phyloP scores from a whole-genome alignment of 2,113 vertebrate genomes.

The Sula dactylatra region DNA sequence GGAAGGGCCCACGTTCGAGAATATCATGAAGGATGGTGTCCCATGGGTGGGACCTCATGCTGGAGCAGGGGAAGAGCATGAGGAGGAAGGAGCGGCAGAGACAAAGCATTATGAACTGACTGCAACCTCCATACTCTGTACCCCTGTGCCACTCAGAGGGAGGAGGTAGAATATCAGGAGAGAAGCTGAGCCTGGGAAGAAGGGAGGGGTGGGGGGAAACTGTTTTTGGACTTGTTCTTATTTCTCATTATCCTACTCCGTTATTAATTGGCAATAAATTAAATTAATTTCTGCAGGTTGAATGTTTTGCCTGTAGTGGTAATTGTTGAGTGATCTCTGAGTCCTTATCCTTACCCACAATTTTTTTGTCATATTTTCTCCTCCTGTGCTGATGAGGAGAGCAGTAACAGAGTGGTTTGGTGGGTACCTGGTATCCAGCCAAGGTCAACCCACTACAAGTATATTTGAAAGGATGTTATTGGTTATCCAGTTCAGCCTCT shows the following conservation, averaged over 20 bases:
- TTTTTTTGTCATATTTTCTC: not conserved
- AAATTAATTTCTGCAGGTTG: not conserved
- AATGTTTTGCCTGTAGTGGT: not conserved
- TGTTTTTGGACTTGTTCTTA: not conserved
- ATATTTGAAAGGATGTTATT: not conserved
- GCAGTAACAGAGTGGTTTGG: not conserved
- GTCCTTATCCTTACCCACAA: not conserved
- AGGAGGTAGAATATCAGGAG: not conserved
- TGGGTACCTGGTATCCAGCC: not conserved
- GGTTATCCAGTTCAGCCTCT: not conserved
- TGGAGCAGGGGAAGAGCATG: not conserved
- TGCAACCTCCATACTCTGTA: rapidly evolving
- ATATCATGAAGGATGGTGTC: not conserved
- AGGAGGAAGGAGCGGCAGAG: not conserved
- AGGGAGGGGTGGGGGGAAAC: rapidly evolving
- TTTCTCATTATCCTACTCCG: not conserved
- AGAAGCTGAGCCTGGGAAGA: not conserved
- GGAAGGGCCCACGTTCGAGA: not conserved
- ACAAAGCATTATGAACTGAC: not conserved
- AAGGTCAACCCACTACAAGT: not conserved
- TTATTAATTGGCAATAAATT: not conserved
- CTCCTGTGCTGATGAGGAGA: rapidly evolving
- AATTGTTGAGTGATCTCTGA: not conserved
- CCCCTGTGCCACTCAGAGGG: rapidly evolving
- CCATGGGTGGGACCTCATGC: rapidly evolving